Evolutionary conservation across 2,113 vertebrate genomes (phyloP).

Genomic region (Silurus asotus): DNA sequence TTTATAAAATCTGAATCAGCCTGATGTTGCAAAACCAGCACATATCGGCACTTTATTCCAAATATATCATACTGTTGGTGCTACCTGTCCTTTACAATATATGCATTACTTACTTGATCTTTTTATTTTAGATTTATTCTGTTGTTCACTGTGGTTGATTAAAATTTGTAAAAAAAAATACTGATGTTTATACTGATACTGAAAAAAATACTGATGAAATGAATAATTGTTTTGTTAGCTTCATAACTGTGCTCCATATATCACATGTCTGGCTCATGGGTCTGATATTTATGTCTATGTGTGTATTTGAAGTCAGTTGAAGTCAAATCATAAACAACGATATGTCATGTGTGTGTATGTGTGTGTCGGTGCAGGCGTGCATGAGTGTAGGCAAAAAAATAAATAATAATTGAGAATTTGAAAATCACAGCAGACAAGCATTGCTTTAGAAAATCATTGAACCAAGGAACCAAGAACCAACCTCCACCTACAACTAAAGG

Average conservation of each 20-base stretch:
- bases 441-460: conserved; percentile 42
- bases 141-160: background rate
- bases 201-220: background rate
- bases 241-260: background rate
- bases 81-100: no score
- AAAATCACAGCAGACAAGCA: background rate
- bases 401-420: background rate
- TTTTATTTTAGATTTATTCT: background rate
- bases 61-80: no score
- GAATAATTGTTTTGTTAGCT: background rate
- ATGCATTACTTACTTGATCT: no score
- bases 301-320: conserved; percentile 1
- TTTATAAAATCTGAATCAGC: no score
- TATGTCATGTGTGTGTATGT: background rate
- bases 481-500: background rate
- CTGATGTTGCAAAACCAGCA: no score
- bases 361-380: background rate
- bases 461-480: conserved; percentile 18
- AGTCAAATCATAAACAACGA: background rate
- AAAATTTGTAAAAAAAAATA: background rate
- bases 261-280: background rate
- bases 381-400: background rate
- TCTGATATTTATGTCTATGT: conserved; percentile 14
- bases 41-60: no score
- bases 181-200: no score